Evolutionary conservation across 35 echinoderm and acorn worm species (phyloP).

Genomic region (Ophioderma brevispina): DNA sequence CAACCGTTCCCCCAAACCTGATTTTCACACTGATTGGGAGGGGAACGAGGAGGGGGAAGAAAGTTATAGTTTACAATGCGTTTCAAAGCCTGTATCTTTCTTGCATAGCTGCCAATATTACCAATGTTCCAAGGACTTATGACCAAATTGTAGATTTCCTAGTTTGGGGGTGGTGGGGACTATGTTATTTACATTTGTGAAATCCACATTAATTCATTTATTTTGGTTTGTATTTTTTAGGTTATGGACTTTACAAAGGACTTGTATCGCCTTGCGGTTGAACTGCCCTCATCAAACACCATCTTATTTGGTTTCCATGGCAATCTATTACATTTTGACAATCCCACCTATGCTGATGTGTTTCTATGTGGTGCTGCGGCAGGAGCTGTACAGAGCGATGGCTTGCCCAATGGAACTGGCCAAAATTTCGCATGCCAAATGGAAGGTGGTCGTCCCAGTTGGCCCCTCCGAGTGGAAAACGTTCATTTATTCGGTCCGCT

Average conservation of each 20-base stretch:
- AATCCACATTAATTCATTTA: no score
- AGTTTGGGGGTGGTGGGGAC: no score
- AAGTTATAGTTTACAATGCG: no score
- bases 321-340: conserved; percentile 59
- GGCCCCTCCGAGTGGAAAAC: conserved; percentile 9
- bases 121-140: no score
- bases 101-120: no score
- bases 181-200: no score
- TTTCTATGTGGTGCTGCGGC: conserved; percentile 45
- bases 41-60: no score
- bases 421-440: conserved; percentile 52
- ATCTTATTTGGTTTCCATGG: conserved; percentile 74
- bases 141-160: no score
- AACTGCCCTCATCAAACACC: conserved; percentile 60
- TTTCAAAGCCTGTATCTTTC: no score
- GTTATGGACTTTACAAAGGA: conserved; percentile 71
- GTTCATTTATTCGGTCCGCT: neutral
- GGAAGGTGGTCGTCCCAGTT: conserved; percentile 54
- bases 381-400: conserved; percentile 51
- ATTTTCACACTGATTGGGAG: no score
- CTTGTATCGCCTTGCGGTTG: conserved; percentile 58
- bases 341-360: conserved; percentile 26
- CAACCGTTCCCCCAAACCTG: no score
- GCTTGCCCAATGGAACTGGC: conserved; percentile 78
- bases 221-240: conserved; percentile 26